Percentiles rank a stretch among this genome's conserved stretches.
Evolutionary conservation across 2,888 invertebrate genomes (phyloP).

Genomic region (Pheosia gnoma): DNA sequence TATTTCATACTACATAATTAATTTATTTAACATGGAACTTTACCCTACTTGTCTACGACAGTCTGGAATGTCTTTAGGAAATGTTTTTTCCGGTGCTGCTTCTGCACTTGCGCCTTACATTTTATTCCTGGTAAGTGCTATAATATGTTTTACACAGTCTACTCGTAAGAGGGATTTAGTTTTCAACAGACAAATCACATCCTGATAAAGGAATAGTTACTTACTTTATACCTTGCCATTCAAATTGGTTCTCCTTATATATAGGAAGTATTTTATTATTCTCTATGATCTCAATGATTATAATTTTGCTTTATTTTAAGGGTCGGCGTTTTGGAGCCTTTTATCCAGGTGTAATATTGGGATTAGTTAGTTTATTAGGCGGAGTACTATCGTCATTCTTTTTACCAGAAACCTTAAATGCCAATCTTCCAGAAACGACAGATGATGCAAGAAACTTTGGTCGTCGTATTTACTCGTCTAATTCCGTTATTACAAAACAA

Average conservation of each 20-base stretch:
- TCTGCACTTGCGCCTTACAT: conserved; percentile 85
- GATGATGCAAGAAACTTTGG: conserved; percentile 85
- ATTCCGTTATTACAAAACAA: conserved; percentile 14
- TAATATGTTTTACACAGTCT: too few species aligned
- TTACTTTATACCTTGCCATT: too few species aligned
- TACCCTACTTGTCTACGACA: conserved; percentile 87
- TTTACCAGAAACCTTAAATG: conserved; percentile 86
- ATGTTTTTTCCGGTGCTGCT: conserved; percentile 80
- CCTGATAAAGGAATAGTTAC: too few species aligned
- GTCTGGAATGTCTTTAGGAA: conserved; percentile 85
- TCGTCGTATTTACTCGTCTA: conserved; percentile 40
- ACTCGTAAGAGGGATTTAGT: too few species aligned
- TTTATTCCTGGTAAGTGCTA: conserved; percentile 79
- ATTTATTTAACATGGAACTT: conserved; percentile 86
- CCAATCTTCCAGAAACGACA: conserved; percentile 86
- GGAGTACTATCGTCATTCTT: conserved; percentile 77
- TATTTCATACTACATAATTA: conserved; percentile 83
- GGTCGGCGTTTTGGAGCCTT: conserved; percentile 52
- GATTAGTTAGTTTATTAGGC: conserved; percentile 59
- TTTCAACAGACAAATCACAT: too few species aligned
- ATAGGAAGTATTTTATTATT: too few species aligned
- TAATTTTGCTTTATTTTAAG: conserved; percentile 40
- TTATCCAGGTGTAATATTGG: conserved; percentile 53
- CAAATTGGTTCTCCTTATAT: too few species aligned
- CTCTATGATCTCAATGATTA: background rate